phyloP scores from a whole-genome alignment of 2,113 vertebrate species.

The Trematomus loennbergii region DNA sequence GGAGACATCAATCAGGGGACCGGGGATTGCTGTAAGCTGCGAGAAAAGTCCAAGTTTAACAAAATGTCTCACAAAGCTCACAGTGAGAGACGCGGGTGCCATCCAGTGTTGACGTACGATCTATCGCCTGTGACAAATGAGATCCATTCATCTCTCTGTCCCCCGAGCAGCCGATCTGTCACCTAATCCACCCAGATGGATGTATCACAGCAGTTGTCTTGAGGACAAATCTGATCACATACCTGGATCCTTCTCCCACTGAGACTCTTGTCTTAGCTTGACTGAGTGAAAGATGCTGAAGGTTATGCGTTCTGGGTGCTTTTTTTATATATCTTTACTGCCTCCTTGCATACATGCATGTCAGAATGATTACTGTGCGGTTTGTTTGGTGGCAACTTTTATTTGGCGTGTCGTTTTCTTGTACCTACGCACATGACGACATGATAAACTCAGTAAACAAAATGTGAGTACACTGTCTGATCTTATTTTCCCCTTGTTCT shows the following conservation, averaged over 20 bases:
- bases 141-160: conserved; percentile 78
- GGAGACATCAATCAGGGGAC: conserved; percentile 38
- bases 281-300: conserved; percentile 71
- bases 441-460: conserved; percentile 34
- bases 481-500: conserved; percentile 15
- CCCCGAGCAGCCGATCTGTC: conserved; percentile 73
- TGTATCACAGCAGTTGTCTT: conserved; percentile 75
- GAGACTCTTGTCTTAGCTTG: conserved; percentile 61
- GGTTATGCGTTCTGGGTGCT: conserved; percentile 45
- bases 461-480: conserved; percentile 18
- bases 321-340: conserved; percentile 36
- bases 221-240: conserved; percentile 78
- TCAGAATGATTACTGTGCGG: conserved; percentile 26
- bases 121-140: conserved; percentile 78
- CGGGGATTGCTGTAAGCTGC: conserved; percentile 53
- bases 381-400: conserved; percentile 34
- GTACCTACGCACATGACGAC: conserved; percentile 14
- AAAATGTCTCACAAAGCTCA: conserved; percentile 73
- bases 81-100: conserved; percentile 63
- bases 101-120: conserved; percentile 72
- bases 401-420: conserved; percentile 18
- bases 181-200: conserved; percentile 77
- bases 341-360: conserved; percentile 1
- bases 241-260: conserved; percentile 69
- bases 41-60: conserved; percentile 63